Conservation (phyloP, 35 echinoderm and acorn worm species). For the Amphiura filiformis region DNA sequence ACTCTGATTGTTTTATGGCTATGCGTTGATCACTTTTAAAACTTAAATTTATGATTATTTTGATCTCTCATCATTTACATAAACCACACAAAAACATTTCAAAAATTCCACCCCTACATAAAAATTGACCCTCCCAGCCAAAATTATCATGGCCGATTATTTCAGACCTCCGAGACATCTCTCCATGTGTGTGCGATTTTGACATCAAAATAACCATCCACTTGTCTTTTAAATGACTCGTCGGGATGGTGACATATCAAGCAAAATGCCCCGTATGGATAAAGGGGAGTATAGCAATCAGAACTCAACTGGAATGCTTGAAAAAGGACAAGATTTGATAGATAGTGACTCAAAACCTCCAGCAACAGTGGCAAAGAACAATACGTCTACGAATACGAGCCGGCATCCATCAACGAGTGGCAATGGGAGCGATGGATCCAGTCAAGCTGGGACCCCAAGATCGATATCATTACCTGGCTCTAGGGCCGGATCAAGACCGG, state of each 20-base stretch:
- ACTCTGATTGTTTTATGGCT: no score
- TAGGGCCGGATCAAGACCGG: slow-evolving; percentile 61
- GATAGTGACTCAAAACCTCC: slow-evolving; percentile 27
- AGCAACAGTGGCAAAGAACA: background rate
- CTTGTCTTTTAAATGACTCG: slow-evolving; percentile 57
- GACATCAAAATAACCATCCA: slow-evolving; percentile 14
- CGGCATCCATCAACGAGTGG: background rate
- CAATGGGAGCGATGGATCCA: slow-evolving; percentile 28
- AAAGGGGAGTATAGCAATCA: slow-evolving; percentile 11
- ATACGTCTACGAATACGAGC: background rate
- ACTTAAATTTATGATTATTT: no score
- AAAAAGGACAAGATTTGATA: slow-evolving; percentile 15
- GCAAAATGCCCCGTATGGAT: slow-evolving; percentile 63
- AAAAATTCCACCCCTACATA: background rate
- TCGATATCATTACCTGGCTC: slow-evolving; percentile 77
- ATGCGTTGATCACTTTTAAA: no score
- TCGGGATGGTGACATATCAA: slow-evolving; percentile 51
- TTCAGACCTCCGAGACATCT: background rate
- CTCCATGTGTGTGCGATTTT: background rate
- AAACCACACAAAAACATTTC: no score
- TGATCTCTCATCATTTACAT: no score
- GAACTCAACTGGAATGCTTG: slow-evolving; percentile 38
- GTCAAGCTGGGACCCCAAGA: slow-evolving; percentile 52
- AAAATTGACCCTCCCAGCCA: background rate
- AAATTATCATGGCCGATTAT: background rate